Conservation (phyloP, 2,888 invertebrate genomes). For the Hydrotaea cyrtoneurina region DNA sequence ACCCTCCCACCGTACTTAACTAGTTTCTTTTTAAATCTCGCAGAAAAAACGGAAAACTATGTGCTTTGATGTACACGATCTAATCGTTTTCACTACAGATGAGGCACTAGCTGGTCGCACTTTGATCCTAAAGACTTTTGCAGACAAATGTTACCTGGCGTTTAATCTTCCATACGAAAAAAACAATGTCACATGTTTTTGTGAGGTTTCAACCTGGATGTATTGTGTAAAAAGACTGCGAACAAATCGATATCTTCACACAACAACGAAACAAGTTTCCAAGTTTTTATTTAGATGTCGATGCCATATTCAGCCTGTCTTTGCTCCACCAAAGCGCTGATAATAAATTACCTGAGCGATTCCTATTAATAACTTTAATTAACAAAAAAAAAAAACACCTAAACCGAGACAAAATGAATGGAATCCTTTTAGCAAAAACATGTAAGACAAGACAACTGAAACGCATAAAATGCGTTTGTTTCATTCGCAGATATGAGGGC, state of each 20-base stretch:
- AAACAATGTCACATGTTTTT: too few relatives aligned
- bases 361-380: conserved; percentile 78
- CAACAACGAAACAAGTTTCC: not conserved
- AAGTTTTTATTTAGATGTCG: conserved; percentile 61
- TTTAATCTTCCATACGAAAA: too few relatives aligned
- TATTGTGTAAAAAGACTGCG: too few relatives aligned
- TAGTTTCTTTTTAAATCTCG: too few relatives aligned
- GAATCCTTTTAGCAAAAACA: conserved; percentile 58
- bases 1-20: too few relatives aligned
- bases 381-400: conserved; percentile 72
- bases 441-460: conserved; percentile 44
- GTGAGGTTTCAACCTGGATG: too few relatives aligned
- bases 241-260: not conserved
- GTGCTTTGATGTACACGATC: too few relatives aligned
- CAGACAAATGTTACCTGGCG: too few relatives aligned
- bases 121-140: too few relatives aligned
- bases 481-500: conserved; percentile 40
- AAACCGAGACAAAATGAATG: conserved; percentile 38
- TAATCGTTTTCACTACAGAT: too few relatives aligned
- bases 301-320: conserved; percentile 43
- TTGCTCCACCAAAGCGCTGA: conserved; percentile 49
- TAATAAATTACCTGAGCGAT: conserved; percentile 68
- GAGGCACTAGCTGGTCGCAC: too few relatives aligned
- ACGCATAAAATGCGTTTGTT: conserved; percentile 54
- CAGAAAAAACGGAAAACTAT: too few relatives aligned